Conservation (phyloP, 1,140 invertebrate species). For the Globodera rostochiensis region DNA sequence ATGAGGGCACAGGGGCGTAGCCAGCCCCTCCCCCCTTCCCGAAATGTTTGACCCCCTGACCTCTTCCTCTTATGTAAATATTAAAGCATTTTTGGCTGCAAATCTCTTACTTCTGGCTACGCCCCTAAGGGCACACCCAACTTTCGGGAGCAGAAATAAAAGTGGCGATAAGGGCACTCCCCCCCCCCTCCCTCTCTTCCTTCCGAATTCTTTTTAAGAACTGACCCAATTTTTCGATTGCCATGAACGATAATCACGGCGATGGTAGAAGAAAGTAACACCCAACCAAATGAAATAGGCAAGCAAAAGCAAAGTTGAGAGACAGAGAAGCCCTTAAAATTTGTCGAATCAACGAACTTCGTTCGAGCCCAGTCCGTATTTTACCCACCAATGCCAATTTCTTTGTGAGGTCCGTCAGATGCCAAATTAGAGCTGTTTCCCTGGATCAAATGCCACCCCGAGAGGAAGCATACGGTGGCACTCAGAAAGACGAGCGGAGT, state of each 20-base stretch:
- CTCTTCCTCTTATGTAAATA: no score
- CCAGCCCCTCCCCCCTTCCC: no score
- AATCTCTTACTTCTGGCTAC: no score
- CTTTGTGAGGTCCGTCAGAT: conserved; percentile 11
- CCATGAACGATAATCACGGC: conserved; percentile 7
- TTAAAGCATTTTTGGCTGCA: no score
- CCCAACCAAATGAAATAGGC: conserved; percentile 25
- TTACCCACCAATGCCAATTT: conserved; percentile 21
- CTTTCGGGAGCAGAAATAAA: no score
- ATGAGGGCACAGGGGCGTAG: no score
- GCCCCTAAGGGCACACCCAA: no score
- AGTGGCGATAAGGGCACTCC: no score
- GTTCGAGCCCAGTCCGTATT: not conserved
- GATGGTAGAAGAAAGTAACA: conserved; percentile 27
- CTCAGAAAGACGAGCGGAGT: conserved; percentile 32
- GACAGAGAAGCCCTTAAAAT: conserved; percentile 27
- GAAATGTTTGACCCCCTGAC: no score
- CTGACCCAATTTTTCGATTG: conserved; percentile 22
- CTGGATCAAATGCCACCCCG: conserved; percentile 17
- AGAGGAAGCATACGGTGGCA: conserved; percentile 23
- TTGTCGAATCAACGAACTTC: not conserved
- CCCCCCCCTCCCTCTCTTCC: not conserved
- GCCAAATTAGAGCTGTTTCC: not conserved
- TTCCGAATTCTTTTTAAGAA: not conserved
- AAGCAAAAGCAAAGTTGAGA: conserved; percentile 12